Evolutionary conservation across 2,113 vertebrate species (phyloP), one percentile per base, ranked within the genome.

Genomic region (Dinomys branickii): DNA sequence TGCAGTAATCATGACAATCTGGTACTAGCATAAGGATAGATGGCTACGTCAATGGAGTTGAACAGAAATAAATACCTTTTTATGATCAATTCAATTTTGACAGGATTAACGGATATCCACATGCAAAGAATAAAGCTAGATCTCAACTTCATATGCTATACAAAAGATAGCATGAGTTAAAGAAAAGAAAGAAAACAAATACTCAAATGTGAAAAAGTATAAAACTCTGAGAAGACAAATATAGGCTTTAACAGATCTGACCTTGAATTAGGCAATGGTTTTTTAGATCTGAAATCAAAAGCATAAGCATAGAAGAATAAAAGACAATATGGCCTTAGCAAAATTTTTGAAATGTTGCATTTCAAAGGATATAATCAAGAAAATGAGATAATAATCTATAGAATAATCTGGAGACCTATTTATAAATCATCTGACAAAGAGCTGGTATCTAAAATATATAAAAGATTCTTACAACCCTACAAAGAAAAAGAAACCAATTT

Each of bases 401-500:
- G 30, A 58, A 75, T 67, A 24, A 52, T 9, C 9, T 50, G 73
- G 92, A 38, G 93, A 86, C 75, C 63, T 75, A 73, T 73, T 77
- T 78, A 7, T 44, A 92, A 91, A 63, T 75, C 17, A 52, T 91
- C 61, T 54, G 3, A 63, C 50, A 52, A 82, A 77, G 16, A 16
- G 26, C 3, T 78, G 50, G 3, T 78, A 44, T 73, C 44, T n/a
- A 50, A 47, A 78, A 56, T 50, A 33, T n/a, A n/a, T 52, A 81
- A 85, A 94, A 5, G 17, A 38, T 26, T 33, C n/a, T 52, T 41
- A 58, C 1, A 77, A 38, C 20, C 69, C 59, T 93, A 12, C 41
- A 90, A 97, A 63, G 12, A 56, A 14, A 88, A 85, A 22, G 9
- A 96, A 67, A 52, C 63, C 65, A 85, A 61, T 33, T 88, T 83